These are phyloP conservation scores for Epiblema foenella DNA, from an alignment of 2,888 invertebrate genomes.

Conservation along the genomic window DNA sequence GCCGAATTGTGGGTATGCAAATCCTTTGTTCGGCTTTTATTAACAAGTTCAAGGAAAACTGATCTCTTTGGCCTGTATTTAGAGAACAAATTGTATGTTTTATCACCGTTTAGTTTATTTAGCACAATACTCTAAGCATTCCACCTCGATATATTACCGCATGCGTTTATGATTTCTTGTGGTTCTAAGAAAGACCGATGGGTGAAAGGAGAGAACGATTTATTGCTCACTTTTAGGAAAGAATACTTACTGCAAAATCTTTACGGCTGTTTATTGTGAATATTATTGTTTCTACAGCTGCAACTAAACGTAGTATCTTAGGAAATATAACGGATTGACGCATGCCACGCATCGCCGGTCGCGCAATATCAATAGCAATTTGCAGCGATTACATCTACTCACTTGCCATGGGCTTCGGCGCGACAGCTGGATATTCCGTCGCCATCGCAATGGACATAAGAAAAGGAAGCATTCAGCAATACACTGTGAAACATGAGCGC, in stretches of 20 bases:
- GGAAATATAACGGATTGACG: constrained; percentile 31
- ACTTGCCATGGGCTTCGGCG: not conserved
- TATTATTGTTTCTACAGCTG: constrained; percentile 11
- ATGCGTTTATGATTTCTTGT: constrained; percentile 27
- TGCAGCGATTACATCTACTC: constrained; percentile 32
- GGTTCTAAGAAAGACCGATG: constrained; percentile 28
- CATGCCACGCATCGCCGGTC: constrained; percentile 22
- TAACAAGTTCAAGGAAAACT: not conserved
- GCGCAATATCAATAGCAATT: constrained; percentile 40
- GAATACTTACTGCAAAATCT: not conserved
- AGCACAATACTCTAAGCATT: constrained; percentile 1
- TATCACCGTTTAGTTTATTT: no score
- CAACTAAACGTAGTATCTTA: constrained; percentile 13
- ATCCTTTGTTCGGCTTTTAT: constrained; percentile 51
- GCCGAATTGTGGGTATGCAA: constrained; percentile 53
- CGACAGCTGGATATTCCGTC: constrained; percentile 15
- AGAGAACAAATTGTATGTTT: constrained; percentile 18
- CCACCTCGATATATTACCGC: constrained; percentile 25
- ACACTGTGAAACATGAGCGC: not conserved
- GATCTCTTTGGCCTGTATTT: not conserved
- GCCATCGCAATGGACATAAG: not conserved
- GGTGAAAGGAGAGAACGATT: constrained; percentile 20
- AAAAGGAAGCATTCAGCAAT: not conserved
- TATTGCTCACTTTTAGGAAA: constrained; percentile 32
- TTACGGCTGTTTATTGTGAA: not conserved